These are phyloP conservation scores for Syrrhaptes paradoxus DNA, from an alignment of 2,113 vertebrate species.

Conservation along the genomic window DNA sequence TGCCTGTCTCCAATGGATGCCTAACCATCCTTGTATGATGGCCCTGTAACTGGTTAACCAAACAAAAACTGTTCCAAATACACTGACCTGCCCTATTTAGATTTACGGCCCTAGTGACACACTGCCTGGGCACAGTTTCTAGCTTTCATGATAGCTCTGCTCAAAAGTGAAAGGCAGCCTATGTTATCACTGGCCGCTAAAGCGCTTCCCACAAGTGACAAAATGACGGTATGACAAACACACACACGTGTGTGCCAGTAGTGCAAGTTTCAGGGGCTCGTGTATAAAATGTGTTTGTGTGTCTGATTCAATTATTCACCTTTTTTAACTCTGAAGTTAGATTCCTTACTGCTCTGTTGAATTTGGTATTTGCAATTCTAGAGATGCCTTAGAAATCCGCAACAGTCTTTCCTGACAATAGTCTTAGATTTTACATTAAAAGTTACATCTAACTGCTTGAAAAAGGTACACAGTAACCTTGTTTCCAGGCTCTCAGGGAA, in stretches of 20 bases:
- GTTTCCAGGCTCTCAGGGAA: background rate
- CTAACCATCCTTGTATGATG: background rate
- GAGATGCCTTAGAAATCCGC: background rate
- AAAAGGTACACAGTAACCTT: background rate
- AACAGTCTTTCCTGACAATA: background rate
- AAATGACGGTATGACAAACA: background rate
- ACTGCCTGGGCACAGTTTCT: background rate
- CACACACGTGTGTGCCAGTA: background rate
- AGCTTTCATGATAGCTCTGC: background rate
- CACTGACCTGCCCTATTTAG: background rate
- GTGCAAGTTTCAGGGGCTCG: background rate
- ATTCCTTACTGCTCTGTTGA: background rate
- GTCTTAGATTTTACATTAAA: background rate
- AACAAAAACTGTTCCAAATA: background rate
- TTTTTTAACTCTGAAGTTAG: slow-evolving; percentile 4
- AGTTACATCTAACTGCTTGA: background rate
- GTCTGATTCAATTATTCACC: background rate
- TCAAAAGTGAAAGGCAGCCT: background rate
- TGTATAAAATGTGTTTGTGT: background rate
- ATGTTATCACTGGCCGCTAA: background rate
- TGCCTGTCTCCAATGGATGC: background rate
- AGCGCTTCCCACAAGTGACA: background rate
- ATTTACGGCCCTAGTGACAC: background rate
- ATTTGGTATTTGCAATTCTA: background rate
- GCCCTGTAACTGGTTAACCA: background rate